These are phyloP conservation scores for Napeogenes sylphis DNA, from an alignment of 2,888 invertebrate species.

Conservation along the genomic window DNA sequence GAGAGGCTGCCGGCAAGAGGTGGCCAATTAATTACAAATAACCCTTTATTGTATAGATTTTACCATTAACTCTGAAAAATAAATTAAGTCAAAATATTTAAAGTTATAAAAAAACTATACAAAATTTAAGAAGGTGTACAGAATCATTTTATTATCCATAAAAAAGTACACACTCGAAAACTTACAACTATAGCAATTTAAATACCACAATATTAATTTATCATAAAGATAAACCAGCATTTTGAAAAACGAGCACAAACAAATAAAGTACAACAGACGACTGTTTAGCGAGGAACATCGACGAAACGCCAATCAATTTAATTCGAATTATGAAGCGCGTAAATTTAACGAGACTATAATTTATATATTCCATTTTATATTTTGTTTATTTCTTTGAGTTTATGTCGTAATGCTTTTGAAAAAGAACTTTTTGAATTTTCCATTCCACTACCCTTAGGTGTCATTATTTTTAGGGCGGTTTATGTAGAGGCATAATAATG, in stretches of 20 bases:
- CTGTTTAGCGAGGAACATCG: constrained; percentile 16
- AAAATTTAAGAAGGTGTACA: no score
- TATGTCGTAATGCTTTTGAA: not conserved
- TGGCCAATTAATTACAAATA: no score
- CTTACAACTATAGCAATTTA: constrained; percentile 15
- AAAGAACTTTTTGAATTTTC: not conserved
- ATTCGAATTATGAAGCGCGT: constrained; percentile 35
- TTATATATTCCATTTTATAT: constrained; percentile 17
- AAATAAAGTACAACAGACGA: constrained; percentile 32
- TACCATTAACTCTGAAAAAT: no score
- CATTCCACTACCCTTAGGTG: not conserved
- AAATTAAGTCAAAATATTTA: no score
- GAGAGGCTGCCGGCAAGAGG: no score
- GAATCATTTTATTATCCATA: not conserved
- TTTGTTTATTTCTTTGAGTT: constrained; percentile 6
- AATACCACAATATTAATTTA: constrained; percentile 23
- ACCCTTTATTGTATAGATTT: no score
- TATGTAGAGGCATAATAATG: not conserved
- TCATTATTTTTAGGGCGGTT: not conserved
- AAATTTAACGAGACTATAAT: constrained; percentile 36
- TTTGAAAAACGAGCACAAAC: constrained; percentile 24
- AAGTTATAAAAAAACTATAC: no score
- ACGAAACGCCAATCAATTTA: constrained; percentile 33
- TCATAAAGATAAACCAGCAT: constrained; percentile 19
- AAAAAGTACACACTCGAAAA: not conserved